Conservation (phyloP, 2,888 invertebrate genomes). For the Tridacna crocea region DNA sequence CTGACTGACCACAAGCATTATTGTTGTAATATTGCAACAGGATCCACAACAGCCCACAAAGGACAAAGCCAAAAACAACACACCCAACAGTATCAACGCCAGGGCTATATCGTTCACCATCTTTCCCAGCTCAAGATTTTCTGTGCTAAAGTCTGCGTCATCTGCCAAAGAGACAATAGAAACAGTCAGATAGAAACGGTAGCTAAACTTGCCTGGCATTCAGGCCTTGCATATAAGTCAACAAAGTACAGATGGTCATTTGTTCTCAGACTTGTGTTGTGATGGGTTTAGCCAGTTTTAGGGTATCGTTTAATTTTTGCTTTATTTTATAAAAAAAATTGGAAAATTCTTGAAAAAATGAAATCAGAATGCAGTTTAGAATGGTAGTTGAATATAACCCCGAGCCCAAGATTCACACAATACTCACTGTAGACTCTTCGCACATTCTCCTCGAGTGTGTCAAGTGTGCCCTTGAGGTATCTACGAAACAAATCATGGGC, state of each 20-base stretch:
- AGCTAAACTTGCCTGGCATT: too few species aligned
- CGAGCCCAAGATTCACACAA: too few species aligned
- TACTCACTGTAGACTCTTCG: constrained; percentile 11
- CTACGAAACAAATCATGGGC: constrained; percentile 29
- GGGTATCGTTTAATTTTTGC: too few species aligned
- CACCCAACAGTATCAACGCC: constrained; percentile 33
- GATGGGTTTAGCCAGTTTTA: too few species aligned
- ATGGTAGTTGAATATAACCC: too few species aligned
- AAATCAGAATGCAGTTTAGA: too few species aligned
- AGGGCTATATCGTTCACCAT: constrained; percentile 17
- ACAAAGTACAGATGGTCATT: too few species aligned
- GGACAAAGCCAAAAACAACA: constrained; percentile 39
- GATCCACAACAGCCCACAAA: constrained; percentile 48
- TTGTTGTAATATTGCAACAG: constrained; percentile 40
- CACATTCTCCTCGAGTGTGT: constrained; percentile 14
- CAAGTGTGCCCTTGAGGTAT: constrained; percentile 14
- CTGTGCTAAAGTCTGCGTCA: constrained; percentile 33
- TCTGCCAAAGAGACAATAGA: not conserved
- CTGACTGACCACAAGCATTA: constrained; percentile 43
- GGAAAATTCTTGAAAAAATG: too few species aligned
- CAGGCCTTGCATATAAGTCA: too few species aligned
- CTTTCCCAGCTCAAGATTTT: constrained; percentile 34
- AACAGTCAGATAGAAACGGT: not conserved
- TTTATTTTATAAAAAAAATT: too few species aligned
- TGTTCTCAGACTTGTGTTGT: not conserved